Base-by-base conservation (phyloP, 2,888 invertebrate genomes). In the Drosophila melanosoma region DNA sequence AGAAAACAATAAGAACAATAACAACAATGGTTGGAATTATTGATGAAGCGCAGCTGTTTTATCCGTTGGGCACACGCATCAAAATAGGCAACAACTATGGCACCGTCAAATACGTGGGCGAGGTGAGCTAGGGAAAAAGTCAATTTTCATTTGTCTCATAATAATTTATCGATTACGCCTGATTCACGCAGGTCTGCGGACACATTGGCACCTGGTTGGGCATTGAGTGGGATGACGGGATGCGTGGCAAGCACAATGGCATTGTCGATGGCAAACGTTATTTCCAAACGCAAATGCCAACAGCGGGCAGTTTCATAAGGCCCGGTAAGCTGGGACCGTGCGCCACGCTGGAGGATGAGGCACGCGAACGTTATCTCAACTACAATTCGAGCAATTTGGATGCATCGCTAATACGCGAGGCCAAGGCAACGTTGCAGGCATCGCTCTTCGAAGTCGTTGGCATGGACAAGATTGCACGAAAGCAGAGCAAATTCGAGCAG, bases 161-260 rank as follows among this genome's bases (percentile, higher is more conserved):
- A 53, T 52, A 10, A 57, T 20, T 12, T 51, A 36, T 45, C 12
- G 23, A 36, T 40, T 64, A 20, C 35, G 3, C 1, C 45, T 15
- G 45, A 23, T 23, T 32, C 4, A 45, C 67, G 20, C 63, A 93
- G 93, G 95, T 95, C 61, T 94, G 95, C 72, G 96, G 96, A 0
- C 95, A 96, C 86, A 93, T 94, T 67, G 97, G 97, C 51, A 91
- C 94, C 36, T 99, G 99, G 99, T 94, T 98, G 65, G 99, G 99
- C 1, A 95, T 99, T n/a, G 99, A 99, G 92, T 99, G 99, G 99
- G 99, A 99, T 92, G 96, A 98, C 87, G 94, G 95, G 4, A 93
- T 94, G 10, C 94, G 99, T 86, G 99, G 99, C 2, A 99, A 98
- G 92, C 99, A 99, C 91, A 96, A 98, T 94, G 99, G 99, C 0